Base-by-base conservation (phyloP, 2,888 invertebrate species). In the Eledona agricola region DNA sequence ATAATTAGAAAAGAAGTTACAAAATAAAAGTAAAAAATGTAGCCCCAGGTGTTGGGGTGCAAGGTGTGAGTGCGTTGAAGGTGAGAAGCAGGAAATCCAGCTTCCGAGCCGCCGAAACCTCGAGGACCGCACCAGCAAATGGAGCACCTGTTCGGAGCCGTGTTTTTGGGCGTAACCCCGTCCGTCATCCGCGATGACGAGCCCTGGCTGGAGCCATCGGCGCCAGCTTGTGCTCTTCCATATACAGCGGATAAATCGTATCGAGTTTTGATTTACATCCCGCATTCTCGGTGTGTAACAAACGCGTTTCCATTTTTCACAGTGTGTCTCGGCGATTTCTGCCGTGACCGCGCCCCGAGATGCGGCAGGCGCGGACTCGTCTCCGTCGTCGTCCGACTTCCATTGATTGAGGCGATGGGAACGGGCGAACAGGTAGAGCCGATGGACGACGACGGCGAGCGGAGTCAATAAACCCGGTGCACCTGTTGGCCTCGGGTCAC, bases 381-480 rank as follows among this genome's bases (percentile, higher is more conserved):
- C 28, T 47, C 28, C 23, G 16, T 34, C 56, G 26, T 55, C 9
- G 20, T 47, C 28, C 23, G 16, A 34, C 56, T 22, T 55, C 58
- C 58, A 60, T 60, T 60, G 60, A 64, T 62, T 61, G 63, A 62
- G 59, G 56, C 57, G 59, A 63, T 61, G 60, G 50, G 58, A 58
- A 58, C 58, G 31, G 55, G 57, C 19, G 26, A 23, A 31, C 51
- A 31, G 52, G 38, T 23, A 37, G 46, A 23, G 46, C 32, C 32
- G 29, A 29, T 49, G 49, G 40, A 31, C 53, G 50, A 31, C 40
- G 43, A 19, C 45, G 34, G 42, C 35, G 59, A 53, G 55, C 64
- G 73, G 71, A 76, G 76, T 76, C 76, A 76, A 76, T 76, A 76
- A 76, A 76, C 76, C 74, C 75, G 70, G 62, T 75, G 75, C 76